Percentiles rank a stretch among this genome's conserved stretches.
Evolutionary conservation across 37 sponge, comb jelly and placozoan genomes (phyloP).

Genomic region (Bolinopsis microptera): DNA sequence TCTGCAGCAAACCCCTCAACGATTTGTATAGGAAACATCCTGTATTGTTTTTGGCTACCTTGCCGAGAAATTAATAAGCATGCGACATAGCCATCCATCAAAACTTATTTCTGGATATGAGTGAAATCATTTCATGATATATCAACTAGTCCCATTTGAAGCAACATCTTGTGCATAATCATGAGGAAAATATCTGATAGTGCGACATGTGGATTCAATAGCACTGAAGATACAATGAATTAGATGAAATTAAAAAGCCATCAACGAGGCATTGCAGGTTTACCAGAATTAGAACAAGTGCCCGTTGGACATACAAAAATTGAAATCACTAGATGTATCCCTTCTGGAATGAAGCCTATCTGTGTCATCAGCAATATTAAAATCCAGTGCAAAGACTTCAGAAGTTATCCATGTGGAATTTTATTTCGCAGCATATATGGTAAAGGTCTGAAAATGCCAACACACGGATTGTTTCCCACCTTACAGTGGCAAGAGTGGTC

Average conservation of each 20-base stretch:
- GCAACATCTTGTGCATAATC: neutral
- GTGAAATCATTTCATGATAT: neutral
- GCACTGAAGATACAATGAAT: no score
- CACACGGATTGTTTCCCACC: neutral
- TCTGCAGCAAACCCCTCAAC: neutral
- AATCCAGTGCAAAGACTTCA: neutral
- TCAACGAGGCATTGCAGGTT: neutral
- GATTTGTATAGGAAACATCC: neutral
- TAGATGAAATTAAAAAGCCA: slow-evolving; percentile 9
- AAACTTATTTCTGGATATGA: neutral
- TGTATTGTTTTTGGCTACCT: neutral
- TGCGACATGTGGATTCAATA: neutral
- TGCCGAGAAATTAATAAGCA: neutral
- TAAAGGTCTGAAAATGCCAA: neutral
- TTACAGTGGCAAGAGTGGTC: neutral
- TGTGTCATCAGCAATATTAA: neutral
- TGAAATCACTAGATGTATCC: neutral
- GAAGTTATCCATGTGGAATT: neutral
- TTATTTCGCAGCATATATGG: neutral
- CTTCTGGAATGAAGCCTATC: neutral
- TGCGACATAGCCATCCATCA: neutral
- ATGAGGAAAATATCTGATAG: neutral
- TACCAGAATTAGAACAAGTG: neutral
- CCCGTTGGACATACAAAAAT: neutral
- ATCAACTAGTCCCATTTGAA: no score